A percentile compares a stretch with the other conserved stretches of the same genome.
phyloP scores from a whole-genome alignment of 2,888 invertebrate genomes.

The Coelogynopora nodosa region DNA sequence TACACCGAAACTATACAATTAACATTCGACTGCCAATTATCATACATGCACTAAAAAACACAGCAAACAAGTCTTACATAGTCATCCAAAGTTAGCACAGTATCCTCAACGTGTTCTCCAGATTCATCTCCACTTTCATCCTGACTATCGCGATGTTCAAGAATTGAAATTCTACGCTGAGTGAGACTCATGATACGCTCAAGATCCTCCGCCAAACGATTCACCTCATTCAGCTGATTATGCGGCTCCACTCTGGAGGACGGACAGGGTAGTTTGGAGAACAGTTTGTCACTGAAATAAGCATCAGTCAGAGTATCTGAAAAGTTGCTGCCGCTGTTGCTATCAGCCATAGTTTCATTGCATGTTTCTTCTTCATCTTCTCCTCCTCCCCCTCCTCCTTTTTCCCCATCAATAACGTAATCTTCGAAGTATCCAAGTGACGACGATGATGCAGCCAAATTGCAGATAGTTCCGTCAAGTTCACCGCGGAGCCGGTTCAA shows the following conservation, averaged over 20 bases:
- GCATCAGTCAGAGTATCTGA: neutral
- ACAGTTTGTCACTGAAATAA: neutral
- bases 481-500: neutral
- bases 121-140: neutral
- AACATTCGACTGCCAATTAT: too few relatives aligned
- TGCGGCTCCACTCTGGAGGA: neutral
- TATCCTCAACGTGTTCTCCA: neutral
- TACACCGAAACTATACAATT: too few relatives aligned
- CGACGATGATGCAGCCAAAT: neutral
- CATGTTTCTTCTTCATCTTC: neutral
- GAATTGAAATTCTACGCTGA: neutral
- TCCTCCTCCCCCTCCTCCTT: neutral
- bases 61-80: too few relatives aligned
- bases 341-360: too few relatives aligned
- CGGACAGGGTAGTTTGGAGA: neutral
- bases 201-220: neutral
- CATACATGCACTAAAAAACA: too few relatives aligned
- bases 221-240: neutral
- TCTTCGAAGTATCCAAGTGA: neutral
- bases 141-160: neutral
- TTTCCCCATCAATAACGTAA: too few relatives aligned
- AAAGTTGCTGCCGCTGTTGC: too few relatives aligned
- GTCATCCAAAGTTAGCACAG: neutral
- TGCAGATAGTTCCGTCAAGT: neutral
- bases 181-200: neutral